Evolutionary conservation across 2,888 invertebrate genomes (phyloP), one percentile per base, ranked within the genome.

Genomic region (Lamproptera curius): DNA sequence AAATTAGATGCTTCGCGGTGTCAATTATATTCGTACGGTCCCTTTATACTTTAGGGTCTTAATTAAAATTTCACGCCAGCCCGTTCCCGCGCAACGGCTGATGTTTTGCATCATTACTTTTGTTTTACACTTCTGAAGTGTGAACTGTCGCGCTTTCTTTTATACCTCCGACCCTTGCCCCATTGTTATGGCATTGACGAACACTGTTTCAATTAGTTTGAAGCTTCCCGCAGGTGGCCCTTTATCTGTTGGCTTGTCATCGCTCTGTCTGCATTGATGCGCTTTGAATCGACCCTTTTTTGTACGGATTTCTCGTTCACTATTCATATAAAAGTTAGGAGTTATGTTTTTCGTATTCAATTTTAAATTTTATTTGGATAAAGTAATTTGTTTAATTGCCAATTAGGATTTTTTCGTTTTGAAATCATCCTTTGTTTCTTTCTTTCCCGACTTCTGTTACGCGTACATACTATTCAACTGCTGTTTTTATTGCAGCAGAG

Each of bases 51-150:
- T 69, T 78, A 79, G 80, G 78, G 68, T 70, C 69, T 78, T 87
- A 84, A 87, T 86, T 87, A 85, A 85, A 85, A 81, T 78, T 79
- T 82, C 69, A 79, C 82, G 83, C 73, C 67, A 63, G 61, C 67
- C 61, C 67, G 66, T 67, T 66, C 62, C 42, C 55, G 42, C 54
- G 52, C 52, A 53, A 56, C 55, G 55, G 55, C 72, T 68, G 64
- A 65, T 62, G 60, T 53, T 53, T 63, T 66, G 66, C 65, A 62
- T 68, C 65, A 64, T 65, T 62, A 62, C 69, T 79, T 82, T 81
- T 82, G 73, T 79, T 80, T 79, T 72, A 71, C 84, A 85, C 82
- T 79, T 82, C 71, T 70, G 79, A 86, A 81, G 86, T 86, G 86
- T 77, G 83, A 85, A 81, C 65, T 61, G 67, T 64, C 73, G 77